Evolutionary conservation across 2,113 vertebrate species (phyloP).

Genomic region (Cepphus grylle): DNA sequence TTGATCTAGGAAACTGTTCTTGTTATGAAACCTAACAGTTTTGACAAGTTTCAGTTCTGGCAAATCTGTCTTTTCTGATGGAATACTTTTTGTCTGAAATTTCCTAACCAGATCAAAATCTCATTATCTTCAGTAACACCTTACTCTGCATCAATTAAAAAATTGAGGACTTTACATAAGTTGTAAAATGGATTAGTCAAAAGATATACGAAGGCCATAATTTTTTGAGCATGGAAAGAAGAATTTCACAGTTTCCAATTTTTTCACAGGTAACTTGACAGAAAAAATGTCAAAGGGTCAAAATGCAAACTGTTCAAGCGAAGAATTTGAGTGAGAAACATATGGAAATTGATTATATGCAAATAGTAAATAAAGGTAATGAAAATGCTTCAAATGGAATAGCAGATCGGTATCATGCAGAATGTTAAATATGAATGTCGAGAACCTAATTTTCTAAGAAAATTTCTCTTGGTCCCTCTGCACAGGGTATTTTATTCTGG

Average conservation of each 20-base stretch:
- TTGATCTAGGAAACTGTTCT: background rate
- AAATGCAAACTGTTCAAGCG: background rate
- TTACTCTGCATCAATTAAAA: background rate
- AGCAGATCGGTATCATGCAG: background rate
- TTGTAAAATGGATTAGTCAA: background rate
- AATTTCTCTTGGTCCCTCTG: background rate
- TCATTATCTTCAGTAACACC: background rate
- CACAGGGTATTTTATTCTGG: background rate
- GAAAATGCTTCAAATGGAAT: background rate
- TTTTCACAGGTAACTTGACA: background rate
- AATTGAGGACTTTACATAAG: background rate
- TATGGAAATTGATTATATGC: background rate
- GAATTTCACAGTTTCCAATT: background rate
- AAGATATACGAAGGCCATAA: background rate
- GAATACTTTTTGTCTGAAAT: background rate
- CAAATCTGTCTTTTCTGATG: background rate
- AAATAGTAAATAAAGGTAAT: background rate
- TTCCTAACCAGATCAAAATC: background rate
- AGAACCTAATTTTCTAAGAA: background rate
- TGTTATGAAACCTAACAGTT: background rate
- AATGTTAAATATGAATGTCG: background rate
- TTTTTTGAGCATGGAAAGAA: background rate
- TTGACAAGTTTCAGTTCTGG: background rate
- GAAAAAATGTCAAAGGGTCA: background rate
- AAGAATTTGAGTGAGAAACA: background rate